phyloP scores from a whole-genome alignment of 1,140 invertebrate species.

The Bombus huntii region DNA sequence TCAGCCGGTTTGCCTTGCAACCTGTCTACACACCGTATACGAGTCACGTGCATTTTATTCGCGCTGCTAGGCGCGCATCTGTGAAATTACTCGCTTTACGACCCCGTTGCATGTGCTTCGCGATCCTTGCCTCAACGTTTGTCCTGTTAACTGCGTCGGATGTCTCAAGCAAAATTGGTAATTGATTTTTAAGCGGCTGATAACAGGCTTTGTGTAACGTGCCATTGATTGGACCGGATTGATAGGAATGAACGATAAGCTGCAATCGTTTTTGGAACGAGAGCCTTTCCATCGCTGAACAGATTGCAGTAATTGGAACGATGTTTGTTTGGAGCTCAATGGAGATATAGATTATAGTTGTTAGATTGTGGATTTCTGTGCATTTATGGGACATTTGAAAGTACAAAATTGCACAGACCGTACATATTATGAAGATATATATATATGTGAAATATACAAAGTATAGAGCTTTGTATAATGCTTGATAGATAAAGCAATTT shows the following conservation, averaged over 20 bases:
- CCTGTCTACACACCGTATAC: background rate
- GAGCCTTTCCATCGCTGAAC: background rate
- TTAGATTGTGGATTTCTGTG: too few relatives aligned
- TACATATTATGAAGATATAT: too few relatives aligned
- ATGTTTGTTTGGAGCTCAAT: background rate
- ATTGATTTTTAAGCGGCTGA: conserved; percentile 26
- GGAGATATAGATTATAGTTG: too few relatives aligned
- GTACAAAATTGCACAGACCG: too few relatives aligned
- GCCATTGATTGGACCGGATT: background rate
- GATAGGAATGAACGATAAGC: conserved; percentile 6
- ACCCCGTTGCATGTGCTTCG: background rate
- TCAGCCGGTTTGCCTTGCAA: conserved; percentile 43
- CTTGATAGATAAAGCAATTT: too few relatives aligned
- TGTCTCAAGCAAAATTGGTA: background rate
- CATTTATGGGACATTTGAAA: too few relatives aligned
- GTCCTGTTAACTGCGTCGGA: background rate
- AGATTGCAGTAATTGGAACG: background rate
- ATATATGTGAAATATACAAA: too few relatives aligned
- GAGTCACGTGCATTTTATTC: background rate
- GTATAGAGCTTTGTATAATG: too few relatives aligned
- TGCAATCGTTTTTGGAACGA: background rate
- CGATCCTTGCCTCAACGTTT: background rate
- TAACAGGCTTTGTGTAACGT: background rate
- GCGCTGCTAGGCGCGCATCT: background rate
- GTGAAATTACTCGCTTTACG: conserved; percentile 4